Evolutionary conservation across 2,888 invertebrate genomes (phyloP).

Genomic region (Epirrita christyi): DNA sequence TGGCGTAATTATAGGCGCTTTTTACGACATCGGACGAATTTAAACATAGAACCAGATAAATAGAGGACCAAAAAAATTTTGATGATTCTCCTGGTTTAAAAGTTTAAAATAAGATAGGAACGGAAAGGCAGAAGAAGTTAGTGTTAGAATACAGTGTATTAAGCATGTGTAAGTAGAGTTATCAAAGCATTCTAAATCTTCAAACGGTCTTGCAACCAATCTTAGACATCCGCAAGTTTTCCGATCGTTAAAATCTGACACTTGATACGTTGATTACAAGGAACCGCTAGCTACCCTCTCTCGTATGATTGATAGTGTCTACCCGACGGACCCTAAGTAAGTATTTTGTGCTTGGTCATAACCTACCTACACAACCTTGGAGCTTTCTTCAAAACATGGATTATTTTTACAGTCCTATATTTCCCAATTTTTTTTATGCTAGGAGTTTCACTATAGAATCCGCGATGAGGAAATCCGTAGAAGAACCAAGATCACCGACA

Average conservation of each 20-base stretch:
- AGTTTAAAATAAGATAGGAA: too few species aligned
- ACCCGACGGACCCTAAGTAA: conserved; percentile 25
- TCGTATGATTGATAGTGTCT: conserved; percentile 42
- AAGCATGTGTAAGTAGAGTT: neutral
- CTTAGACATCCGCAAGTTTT: conserved; percentile 5
- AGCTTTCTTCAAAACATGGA: conserved; percentile 7
- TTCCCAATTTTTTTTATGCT: too few species aligned
- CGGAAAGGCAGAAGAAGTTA: too few species aligned
- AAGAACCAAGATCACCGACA: too few species aligned
- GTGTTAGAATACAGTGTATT: neutral
- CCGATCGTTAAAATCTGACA: conserved; percentile 41
- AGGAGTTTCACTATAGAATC: too few species aligned
- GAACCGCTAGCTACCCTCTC: conserved; percentile 38
- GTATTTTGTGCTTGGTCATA: conserved; percentile 36
- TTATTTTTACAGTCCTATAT: too few species aligned
- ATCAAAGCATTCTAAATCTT: neutral
- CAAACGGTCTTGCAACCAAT: neutral
- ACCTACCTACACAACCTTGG: conserved; percentile 16
- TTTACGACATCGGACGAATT: too few species aligned
- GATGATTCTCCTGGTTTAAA: too few species aligned
- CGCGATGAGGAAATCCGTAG: too few species aligned
- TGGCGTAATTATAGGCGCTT: too few species aligned
- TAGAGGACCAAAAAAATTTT: too few species aligned
- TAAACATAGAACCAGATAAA: too few species aligned
- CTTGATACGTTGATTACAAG: conserved; percentile 42